A percentile compares a stretch with the other conserved stretches of the same genome.
These are phyloP conservation scores for Trachelus iudaicus DNA, from an alignment of 2,888 invertebrate genomes.

Conservation along the genomic window DNA sequence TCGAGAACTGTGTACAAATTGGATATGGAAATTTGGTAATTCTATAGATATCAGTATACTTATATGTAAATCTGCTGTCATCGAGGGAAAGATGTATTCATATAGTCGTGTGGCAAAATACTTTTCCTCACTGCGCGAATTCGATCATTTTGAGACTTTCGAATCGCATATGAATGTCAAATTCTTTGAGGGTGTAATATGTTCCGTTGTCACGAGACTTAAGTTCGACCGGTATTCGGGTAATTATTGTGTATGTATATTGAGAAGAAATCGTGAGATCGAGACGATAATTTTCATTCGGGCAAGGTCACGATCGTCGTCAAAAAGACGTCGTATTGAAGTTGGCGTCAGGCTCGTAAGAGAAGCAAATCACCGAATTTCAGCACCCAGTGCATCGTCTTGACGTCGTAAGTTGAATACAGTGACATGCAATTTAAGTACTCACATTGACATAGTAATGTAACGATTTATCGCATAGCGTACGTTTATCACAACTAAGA, in stretches of 20 bases:
- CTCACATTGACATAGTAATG: conserved; percentile 18
- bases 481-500: conserved; percentile 57
- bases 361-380: conserved; percentile 5
- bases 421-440: conserved; percentile 20
- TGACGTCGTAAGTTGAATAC: conserved; percentile 13
- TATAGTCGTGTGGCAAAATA: neutral
- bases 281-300: neutral
- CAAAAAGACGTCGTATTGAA: neutral
- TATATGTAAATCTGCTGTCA: neutral
- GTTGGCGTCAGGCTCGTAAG: neutral
- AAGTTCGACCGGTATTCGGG: neutral
- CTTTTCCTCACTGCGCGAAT: neutral
- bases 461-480: conserved; percentile 29
- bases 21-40: neutral
- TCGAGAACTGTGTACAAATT: neutral
- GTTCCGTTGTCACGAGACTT: neutral
- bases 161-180: neutral
- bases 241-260: neutral
- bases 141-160: neutral
- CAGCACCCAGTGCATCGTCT: conserved; percentile 17
- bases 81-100: neutral
- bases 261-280: neutral
- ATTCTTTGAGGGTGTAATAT: neutral
- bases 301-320: neutral
- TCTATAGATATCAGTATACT: neutral